Percentiles rank a stretch among this genome's conserved stretches.
Conservation (phyloP, 2,113 vertebrate genomes). For the Cochlearius cochlearius region DNA sequence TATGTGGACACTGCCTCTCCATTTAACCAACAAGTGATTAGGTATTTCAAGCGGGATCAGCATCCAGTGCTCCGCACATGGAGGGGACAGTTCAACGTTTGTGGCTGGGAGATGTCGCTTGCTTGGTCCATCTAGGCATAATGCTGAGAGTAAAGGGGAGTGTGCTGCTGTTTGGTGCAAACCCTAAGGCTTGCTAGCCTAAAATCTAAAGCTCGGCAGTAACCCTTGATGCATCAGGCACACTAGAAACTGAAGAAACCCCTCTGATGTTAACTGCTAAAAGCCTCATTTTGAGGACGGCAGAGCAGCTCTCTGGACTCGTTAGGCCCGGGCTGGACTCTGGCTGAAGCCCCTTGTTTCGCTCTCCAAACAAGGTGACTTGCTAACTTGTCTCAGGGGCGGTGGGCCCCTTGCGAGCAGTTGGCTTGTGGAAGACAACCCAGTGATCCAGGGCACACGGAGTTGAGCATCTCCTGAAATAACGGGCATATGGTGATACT, state of each 20-base stretch:
- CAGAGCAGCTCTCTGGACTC: not conserved
- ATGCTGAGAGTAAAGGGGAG: not conserved
- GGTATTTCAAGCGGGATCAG: not conserved
- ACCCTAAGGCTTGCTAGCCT: not conserved
- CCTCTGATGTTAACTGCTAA: not conserved
- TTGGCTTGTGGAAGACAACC: not conserved
- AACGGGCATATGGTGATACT: fast-evolving
- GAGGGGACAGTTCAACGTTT: not conserved
- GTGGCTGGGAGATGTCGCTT: not conserved
- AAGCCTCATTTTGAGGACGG: not conserved
- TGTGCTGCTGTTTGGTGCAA: not conserved
- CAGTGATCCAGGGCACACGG: not conserved
- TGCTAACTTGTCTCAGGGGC: not conserved
- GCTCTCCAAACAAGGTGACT: not conserved
- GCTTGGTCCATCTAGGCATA: not conserved
- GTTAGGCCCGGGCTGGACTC: not conserved
- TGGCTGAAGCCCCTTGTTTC: not conserved
- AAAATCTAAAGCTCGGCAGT: not conserved
- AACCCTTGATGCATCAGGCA: not conserved
- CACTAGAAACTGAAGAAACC: not conserved
- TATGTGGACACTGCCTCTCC: not conserved
- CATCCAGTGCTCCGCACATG: fast-evolving
- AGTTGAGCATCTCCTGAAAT: not conserved
- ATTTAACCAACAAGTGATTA: not conserved
- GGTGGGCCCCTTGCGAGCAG: fast-evolving